Conservation (phyloP, 2,113 vertebrate species). For the Amia ocellicauda region DNA sequence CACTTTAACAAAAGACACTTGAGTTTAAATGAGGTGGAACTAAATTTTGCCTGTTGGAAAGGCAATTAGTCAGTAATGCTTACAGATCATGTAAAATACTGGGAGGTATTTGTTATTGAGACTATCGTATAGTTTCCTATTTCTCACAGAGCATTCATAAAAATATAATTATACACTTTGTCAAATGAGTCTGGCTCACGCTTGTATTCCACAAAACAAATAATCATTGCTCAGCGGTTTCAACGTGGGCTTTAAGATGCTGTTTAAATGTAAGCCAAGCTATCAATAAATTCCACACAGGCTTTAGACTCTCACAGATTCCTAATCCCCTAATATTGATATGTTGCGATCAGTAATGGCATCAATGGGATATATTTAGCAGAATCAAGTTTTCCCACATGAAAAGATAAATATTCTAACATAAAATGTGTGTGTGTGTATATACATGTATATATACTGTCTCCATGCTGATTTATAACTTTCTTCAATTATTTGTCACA, state of each 20-base stretch:
- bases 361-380: no score
- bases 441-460: no score
- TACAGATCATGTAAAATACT: not conserved
- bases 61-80: not conserved
- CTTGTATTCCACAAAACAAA: conserved; percentile 2
- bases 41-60: no score
- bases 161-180: conserved; percentile 6
- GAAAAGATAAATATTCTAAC: no score
- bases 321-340: no score
- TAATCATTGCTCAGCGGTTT: not conserved
- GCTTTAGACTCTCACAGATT: not conserved
- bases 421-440: no score
- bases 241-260: not conserved
- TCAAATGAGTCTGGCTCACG: not conserved
- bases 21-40: conserved; percentile 2
- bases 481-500: no score
- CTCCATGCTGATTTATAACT: no score
- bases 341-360: not conserved
- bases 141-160: not conserved
- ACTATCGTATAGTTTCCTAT: not conserved
- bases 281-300: not conserved
- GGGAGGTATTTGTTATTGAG: no score
- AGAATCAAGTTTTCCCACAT: no score
- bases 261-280: not conserved
- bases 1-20: no score